These are phyloP conservation scores for Prionchulus punctatus DNA, from an alignment of 2,888 invertebrate species.

Conservation along the genomic window DNA sequence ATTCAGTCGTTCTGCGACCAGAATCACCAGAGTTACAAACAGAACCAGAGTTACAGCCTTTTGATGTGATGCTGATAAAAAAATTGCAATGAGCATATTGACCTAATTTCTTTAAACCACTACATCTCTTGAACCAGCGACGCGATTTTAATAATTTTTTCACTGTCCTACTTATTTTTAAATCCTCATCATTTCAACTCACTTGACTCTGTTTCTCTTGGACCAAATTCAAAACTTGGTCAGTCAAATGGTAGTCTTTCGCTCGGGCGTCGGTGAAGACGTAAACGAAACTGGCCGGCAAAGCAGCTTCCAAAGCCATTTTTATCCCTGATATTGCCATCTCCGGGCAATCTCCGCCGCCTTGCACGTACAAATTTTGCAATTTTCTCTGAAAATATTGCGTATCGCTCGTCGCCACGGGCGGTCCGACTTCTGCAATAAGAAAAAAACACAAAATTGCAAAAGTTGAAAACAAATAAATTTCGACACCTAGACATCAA, in stretches of 20 bases:
- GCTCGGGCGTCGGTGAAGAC: constrained; percentile 60
- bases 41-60: too few relatives aligned
- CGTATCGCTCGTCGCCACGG: constrained; percentile 48
- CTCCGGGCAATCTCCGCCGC: constrained; percentile 60
- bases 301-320: constrained; percentile 47
- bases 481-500: too few relatives aligned
- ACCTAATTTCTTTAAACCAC: not conserved
- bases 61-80: too few relatives aligned
- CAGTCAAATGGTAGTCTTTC: constrained; percentile 48
- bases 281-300: constrained; percentile 52
- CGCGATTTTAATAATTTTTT: too few relatives aligned
- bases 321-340: constrained; percentile 48
- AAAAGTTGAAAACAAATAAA: too few relatives aligned
- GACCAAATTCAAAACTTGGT: constrained; percentile 48
- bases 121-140: too few relatives aligned
- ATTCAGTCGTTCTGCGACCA: too few relatives aligned
- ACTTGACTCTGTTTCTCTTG: constrained; percentile 58
- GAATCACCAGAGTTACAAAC: too few relatives aligned
- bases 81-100: not conserved
- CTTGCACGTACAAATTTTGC: constrained; percentile 45
- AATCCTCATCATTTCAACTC: not conserved
- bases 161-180: not conserved
- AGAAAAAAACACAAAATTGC: too few relatives aligned
- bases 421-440: constrained; percentile 47
- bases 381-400: constrained; percentile 45